Conservation (phyloP, 2,888 invertebrate genomes). For the Parnassius mnemosyne region DNA sequence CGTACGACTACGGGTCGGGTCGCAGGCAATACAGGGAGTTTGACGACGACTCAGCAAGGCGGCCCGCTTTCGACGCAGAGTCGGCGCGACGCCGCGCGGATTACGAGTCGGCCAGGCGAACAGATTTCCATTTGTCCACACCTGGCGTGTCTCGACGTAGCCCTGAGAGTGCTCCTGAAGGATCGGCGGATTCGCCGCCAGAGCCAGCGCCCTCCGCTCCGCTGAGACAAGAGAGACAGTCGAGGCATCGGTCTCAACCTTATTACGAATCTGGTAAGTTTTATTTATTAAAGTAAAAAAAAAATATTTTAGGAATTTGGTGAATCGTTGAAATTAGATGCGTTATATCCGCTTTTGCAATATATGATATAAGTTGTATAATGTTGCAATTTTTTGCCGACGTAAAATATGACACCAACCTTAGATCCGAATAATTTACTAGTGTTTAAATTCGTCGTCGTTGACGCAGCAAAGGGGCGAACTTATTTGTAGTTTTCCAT, state of each 20-base stretch:
- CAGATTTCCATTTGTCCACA: constrained; percentile 71
- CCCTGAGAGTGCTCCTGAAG: constrained; percentile 74
- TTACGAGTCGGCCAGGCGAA: constrained; percentile 74
- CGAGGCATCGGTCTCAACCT: constrained; percentile 66
- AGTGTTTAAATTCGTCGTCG: too few species aligned
- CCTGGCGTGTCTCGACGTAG: constrained; percentile 67
- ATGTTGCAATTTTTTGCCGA: too few species aligned
- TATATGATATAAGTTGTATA: too few species aligned
- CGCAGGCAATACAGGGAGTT: constrained; percentile 63
- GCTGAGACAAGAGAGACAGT: constrained; percentile 60
- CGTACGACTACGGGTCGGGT: constrained; percentile 65
- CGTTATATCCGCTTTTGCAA: too few species aligned
- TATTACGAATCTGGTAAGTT: constrained; percentile 75
- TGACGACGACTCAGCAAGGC: constrained; percentile 67
- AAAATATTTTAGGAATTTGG: too few species aligned
- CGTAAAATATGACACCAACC: too few species aligned
- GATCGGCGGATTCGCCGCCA: constrained; percentile 70
- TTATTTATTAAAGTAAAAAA: not conserved
- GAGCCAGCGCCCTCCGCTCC: constrained; percentile 76
- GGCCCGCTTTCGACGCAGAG: constrained; percentile 66
- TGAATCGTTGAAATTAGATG: too few species aligned
- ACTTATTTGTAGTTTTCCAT: too few species aligned
- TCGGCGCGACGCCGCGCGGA: constrained; percentile 70
- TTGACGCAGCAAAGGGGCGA: too few species aligned
- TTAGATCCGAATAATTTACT: not conserved